Base-by-base conservation (phyloP, 2,888 invertebrate genomes). In the Sphaerophoria taeniata region DNA sequence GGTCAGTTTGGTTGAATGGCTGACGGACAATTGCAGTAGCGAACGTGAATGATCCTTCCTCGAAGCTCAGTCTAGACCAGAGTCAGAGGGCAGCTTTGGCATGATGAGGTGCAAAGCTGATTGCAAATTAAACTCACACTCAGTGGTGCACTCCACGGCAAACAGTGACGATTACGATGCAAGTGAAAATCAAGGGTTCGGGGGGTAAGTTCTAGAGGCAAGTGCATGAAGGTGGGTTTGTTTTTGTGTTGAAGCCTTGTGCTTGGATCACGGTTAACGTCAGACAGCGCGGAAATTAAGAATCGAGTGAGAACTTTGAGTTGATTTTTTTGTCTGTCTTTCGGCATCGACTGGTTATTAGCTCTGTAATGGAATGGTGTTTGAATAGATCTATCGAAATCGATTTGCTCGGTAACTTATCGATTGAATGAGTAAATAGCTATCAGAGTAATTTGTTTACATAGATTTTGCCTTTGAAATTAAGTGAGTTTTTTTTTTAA, bases 11-110 rank as follows among this genome's bases (percentile, higher is more conserved):
- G 71, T 39, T 80, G 72, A 71, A 65, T 76, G 84, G 84, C 67
- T 84, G 84, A 69, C 80, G 84, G 60, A 75, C 84, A 76, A 84
- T 84, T 84, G 84, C 84, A 80, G 55, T 76, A 45, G 84, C 43
- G 36, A 58, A 24, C 67, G 49, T 65, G 67, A 39, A 60, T 75
- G 75, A 80, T 84, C 84, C 84, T 80, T 80, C 71, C 71, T 76
- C 56, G 75, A 84, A 84, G 79, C 84, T 71, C 70, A 34, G 58
- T 9, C 43, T 39, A 39, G 6, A 11, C 43, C 11, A 43, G 9
- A 43, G 39, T 45, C 51, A 56, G 63, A 74, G 83, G 63, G 58
- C 74, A 70, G 79, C 39, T 5, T 67, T 74, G 55, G 34, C 31
- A 33, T 45, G 36, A 43, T 83, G 67, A 71, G 80, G 61, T 73